Evolutionary conservation across 2,797 vertebrate genomes (phyloP).

Genomic region (Buceros bicornis): DNA sequence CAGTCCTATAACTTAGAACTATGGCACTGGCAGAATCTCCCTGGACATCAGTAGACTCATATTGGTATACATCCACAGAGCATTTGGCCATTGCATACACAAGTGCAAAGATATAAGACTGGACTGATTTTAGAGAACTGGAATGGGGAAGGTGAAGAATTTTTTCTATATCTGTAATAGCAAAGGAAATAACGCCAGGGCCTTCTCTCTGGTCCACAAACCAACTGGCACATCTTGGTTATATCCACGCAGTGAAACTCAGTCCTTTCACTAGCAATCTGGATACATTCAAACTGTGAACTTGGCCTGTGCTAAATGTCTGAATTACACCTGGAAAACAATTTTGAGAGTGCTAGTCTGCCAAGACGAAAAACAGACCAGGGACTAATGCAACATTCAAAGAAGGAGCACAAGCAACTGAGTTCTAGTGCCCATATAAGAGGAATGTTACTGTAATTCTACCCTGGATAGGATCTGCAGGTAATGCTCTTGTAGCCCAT

Average conservation of each 20-base stretch:
- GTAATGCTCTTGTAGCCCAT: neutral
- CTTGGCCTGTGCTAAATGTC: neutral
- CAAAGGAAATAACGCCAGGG: neutral
- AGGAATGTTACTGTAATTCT: neutral
- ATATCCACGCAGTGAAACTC: neutral
- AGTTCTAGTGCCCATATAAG: neutral
- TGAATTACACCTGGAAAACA: neutral
- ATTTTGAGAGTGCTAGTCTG: neutral
- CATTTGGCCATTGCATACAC: neutral
- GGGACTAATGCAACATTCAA: neutral
- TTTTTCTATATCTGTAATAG: neutral
- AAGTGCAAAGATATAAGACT: neutral
- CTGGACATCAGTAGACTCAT: neutral
- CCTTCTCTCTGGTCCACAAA: neutral
- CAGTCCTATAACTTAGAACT: neutral
- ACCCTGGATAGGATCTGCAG: neutral
- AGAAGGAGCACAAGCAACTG: neutral
- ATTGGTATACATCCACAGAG: neutral
- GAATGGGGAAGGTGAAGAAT: neutral
- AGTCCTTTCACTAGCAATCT: neutral
- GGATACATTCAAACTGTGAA: neutral
- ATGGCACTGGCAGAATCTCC: neutral
- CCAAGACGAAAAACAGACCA: neutral
- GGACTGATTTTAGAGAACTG: neutral
- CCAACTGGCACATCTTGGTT: accelerated